phyloP scores from a whole-genome alignment of 2,113 vertebrate genomes.

The Acrocephalus arundinaceus region DNA sequence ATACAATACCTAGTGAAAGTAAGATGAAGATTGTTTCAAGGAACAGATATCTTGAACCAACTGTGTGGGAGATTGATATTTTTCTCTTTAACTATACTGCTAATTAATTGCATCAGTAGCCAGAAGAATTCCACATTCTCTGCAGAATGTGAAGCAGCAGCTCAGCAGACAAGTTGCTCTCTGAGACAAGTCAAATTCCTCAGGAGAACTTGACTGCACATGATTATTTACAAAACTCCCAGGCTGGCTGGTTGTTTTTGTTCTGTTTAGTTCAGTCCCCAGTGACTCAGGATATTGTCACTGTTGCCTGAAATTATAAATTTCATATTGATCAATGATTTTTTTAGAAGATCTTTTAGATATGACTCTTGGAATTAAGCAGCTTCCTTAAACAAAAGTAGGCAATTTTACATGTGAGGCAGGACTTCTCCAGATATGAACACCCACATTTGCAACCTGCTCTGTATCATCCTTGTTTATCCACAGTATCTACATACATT shows the following conservation, averaged over 20 bases:
- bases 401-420: not conserved
- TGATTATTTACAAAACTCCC: not conserved
- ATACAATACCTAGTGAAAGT: not conserved
- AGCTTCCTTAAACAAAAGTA: not conserved
- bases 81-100: constrained; percentile 11
- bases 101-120: constrained; percentile 33
- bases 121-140: not conserved
- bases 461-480: not conserved
- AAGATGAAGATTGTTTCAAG: not conserved
- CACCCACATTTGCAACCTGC: not conserved
- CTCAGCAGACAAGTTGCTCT: not conserved
- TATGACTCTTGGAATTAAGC: not conserved
- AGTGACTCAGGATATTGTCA: not conserved
- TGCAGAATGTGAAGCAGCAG: not conserved
- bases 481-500: not conserved
- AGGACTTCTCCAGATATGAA: not conserved
- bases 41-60: not conserved
- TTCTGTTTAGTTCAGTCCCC: not conserved
- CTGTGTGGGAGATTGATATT: not conserved
- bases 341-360: not conserved
- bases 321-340: not conserved
- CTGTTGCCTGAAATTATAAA: not conserved
- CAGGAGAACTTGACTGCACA: not conserved
- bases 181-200: not conserved
- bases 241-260: not conserved